A percentile compares a stretch with the other conserved stretches of the same genome.
Conservation (phyloP, 2,797 vertebrate genomes). For the Tragopan temminckii region DNA sequence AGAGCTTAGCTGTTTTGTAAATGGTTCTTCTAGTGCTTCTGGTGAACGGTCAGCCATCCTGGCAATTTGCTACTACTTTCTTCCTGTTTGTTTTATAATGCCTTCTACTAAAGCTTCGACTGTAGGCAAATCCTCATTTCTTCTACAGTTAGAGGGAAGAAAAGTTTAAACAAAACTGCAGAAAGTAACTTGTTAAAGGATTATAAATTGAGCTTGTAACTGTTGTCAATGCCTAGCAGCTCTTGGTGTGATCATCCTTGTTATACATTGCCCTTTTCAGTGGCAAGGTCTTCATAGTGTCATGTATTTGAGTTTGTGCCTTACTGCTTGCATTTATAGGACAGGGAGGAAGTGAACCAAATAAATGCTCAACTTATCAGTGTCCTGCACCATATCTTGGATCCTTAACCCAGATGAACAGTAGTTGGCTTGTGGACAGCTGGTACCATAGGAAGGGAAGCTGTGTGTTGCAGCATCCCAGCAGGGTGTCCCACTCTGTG, state of each 20-base stretch:
- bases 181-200: neutral
- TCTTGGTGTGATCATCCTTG: neutral
- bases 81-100: neutral
- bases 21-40: neutral
- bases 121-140: neutral
- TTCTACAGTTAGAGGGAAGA: neutral
- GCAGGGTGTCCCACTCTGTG: neutral
- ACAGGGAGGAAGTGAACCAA: neutral
- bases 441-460: neutral
- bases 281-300: rapidly evolving
- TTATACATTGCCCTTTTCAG: rapidly evolving
- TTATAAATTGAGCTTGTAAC: neutral
- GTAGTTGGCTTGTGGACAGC: neutral
- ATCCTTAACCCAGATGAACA: rapidly evolving
- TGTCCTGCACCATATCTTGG: neutral
- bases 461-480: neutral
- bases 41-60: neutral
- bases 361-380: neutral
- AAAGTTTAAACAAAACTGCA: neutral
- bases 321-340: neutral
- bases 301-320: neutral
- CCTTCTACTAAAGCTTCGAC: neutral
- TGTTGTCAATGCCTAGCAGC: neutral
- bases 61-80: neutral
- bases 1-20: neutral